Evolutionary conservation across 2,113 vertebrate species (phyloP), one percentile per base, ranked within the genome.

Genomic region (Oryzias celebensis): DNA sequence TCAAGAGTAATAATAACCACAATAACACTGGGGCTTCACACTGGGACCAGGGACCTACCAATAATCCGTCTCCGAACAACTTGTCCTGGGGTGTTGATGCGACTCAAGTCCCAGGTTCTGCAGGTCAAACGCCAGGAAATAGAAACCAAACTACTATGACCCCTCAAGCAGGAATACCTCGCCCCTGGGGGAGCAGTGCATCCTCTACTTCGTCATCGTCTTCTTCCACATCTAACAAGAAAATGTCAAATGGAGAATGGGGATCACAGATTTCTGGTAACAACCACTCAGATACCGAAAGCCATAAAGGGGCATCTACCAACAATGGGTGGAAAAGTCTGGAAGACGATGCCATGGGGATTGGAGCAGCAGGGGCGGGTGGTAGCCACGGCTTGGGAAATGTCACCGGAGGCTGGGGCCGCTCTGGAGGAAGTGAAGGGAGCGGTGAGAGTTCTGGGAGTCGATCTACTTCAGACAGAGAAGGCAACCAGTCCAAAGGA

Each of bases 281-380:
- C 85, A 94, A 83, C 73, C 61, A 49, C 91, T 90, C 72, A 59
- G 95, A 96, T 48, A 74, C 90, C 15, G 61, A 79, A 3, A 90
- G 88, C 66, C 86, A 83, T 64, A 94, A 94, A 91, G 95, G 93
- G 91, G 95, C 92, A 87, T 91, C 94, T 48, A 46, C 82, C 72
- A 88, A 80, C 86, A 95, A 95, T 0, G 93, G 94, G 58, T 98
- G 97, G 96, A 97, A 95, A 68, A 92, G 95, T 84, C 78, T 94
- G 78, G 95, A 98, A 83, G 95, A 96, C 71, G 97, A 97, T 8
- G 94, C 93, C 51, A 88, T 93, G n/a, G 87, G 90, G 7, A 82
- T 78, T 57, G 90, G 86, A 54, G 75, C 71, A 5, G 77, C 62
- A 31, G 73, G 61, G 0, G 75, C 48, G 4, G 72, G 66, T 14